Evolutionary conservation across 2,888 invertebrate genomes (phyloP), one percentile per base, ranked within the genome.

Genomic region (Scelioninae gen. 1): DNA sequence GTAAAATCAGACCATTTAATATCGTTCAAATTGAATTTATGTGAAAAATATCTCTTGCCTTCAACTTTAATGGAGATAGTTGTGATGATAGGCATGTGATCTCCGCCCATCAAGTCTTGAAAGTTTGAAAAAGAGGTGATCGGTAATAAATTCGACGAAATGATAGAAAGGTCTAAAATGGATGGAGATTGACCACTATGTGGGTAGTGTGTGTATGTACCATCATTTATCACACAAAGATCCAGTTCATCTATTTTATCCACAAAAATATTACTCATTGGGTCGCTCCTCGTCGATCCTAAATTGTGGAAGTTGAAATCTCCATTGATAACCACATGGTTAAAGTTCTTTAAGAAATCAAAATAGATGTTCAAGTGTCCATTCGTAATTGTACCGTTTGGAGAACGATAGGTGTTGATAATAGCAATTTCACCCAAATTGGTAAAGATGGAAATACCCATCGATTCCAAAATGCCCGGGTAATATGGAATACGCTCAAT

Each of bases 251-350:
- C 23, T 23, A 23, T 23, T 23, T 23, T 23, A 23, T 23, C 23
- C 2, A 23, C 23, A 23, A 23, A 23, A 23, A 23, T 2, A 23
- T 23, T 23, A 23, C 23, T 23, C 4, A 23, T 1, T 2, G 23
- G 23, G 4, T 23, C 23, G 23, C 4, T 23, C 4, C 4, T 23
- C 23, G 23, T 23, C 23, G 23, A 23, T 23, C 23, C 23, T 4
- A 1, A 23, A 45, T 56, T 34, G 10, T 56, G 56, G 5, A 56
- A 15, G 11, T 56, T 56, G 10, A 56, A 56, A n/a, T 56, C 56
- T 0, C 56, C 56, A 16, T 56, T 56, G 5, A 56, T 38, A n/a
- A 56, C 13, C 8, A 56, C 38, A 1, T 3, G 11, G 15, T 16
- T 13, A 5, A 38, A 16, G 7, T 34, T 56, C 4, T 56, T 56